Evolutionary conservation across 1,140 invertebrate genomes (phyloP).

Genomic region (Triops cancriformis): DNA sequence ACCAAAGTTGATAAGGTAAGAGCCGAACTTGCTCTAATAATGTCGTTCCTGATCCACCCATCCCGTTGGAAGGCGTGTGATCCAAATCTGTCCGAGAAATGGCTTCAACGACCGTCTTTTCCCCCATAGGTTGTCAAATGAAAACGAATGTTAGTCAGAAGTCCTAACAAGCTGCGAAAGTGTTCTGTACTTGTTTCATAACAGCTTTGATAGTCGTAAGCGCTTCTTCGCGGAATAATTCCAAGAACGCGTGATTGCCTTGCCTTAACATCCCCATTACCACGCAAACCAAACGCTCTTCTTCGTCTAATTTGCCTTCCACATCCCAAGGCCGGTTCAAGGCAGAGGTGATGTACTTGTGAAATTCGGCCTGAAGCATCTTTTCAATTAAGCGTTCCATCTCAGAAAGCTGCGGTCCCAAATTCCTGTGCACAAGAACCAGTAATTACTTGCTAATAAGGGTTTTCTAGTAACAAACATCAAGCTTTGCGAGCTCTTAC

Average conservation of each 20-base stretch:
- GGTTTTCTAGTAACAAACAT: not conserved
- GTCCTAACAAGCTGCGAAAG: constrained; percentile 18
- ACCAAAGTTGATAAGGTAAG: constrained; percentile 66
- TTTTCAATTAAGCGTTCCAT: constrained; percentile 93
- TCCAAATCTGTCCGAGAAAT: constrained; percentile 39
- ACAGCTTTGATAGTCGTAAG: constrained; percentile 77
- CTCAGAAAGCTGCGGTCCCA: constrained; percentile 91
- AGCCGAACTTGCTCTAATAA: constrained; percentile 49
- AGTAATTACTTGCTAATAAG: not conserved
- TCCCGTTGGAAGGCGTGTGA: constrained; percentile 36
- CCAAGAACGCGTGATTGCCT: constrained; percentile 77
- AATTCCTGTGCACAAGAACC: constrained; percentile 54
- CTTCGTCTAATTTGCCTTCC: constrained; percentile 42
- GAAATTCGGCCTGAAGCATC: constrained; percentile 93
- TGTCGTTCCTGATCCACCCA: constrained; percentile 18
- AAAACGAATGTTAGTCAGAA: constrained; percentile 23
- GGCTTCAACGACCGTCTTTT: not conserved
- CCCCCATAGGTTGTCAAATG: constrained; percentile 31
- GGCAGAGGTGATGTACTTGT: constrained; percentile 80
- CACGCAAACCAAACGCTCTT: constrained; percentile 69
- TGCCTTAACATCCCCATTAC: constrained; percentile 79
- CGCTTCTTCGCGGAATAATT: constrained; percentile 67
- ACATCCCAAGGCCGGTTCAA: constrained; percentile 72
- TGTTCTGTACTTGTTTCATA: constrained; percentile 64
- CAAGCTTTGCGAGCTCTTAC: constrained; percentile 38